Evolutionary conservation across 2,797 vertebrate species (phyloP), one percentile per base, ranked within the genome.

Genomic region (Microctenopoma steveboyesi): DNA sequence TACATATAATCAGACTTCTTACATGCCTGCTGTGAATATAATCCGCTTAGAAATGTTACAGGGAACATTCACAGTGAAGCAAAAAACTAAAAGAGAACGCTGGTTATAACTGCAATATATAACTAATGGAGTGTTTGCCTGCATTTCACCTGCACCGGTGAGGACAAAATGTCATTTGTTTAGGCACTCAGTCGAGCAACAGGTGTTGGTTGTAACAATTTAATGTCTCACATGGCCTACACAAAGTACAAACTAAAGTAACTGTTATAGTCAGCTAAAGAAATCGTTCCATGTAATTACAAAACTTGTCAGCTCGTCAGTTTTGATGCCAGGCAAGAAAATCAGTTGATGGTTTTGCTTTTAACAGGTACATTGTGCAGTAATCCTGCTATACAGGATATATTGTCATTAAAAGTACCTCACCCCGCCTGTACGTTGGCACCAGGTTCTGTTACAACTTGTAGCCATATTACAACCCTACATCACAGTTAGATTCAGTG

Each of bases 321-420:
- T 42, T 51, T 48, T 28, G 15, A 28, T 5, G 52, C 37, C 46
- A 25, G 49, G 50, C 25, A 50, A 25, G 45, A 25, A 45, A 47
- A 13, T 40, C 15, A 2, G 40, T 42, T 40, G n/a, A 14, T 22
- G 53, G 74, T 60, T 52, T 51, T 45, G 18, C 4, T 15, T 28
- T 61, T 72, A 76, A 79, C 79, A 81, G 82, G 74, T 82, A 75
- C 68, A 43, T 65, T 68, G 30, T 52, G 3, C 63, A 30, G 69
- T 28, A 7, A 10, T 15, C 53, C 35, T n/a, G 51, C 55, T 47
- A 13, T 22, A 35, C 33, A 35, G 35, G 40, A 11, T 7, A 69
- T 28, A 28, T 8, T 35, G 50, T 71, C 22, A 47, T 37, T 55
- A 64, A 61, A 68, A 79, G 72, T 49, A 65, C 8, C 67, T 76